A percentile compares a stretch with the other conserved stretches of the same genome.
phyloP scores from a whole-genome alignment of 1,140 invertebrate species.

The Pseudomyrmex sp. region DNA sequence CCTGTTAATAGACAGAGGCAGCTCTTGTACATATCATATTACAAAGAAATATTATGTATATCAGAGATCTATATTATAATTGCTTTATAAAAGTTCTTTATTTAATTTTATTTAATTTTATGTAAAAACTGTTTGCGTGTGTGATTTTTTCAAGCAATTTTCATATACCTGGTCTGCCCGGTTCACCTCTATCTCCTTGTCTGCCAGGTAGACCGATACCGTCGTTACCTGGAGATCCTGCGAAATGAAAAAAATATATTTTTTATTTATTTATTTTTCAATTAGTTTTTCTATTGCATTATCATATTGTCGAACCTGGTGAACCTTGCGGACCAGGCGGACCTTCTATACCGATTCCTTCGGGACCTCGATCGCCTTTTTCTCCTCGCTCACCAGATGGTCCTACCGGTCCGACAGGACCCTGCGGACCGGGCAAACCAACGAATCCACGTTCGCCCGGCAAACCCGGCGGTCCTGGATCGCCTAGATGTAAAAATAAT shows the following conservation, averaged over 20 bases:
- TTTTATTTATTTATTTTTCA: neutral
- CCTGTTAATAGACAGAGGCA: constrained; percentile 75
- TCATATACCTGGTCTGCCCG: constrained; percentile 87
- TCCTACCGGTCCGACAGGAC: constrained; percentile 87
- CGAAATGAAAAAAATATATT: constrained; percentile 24
- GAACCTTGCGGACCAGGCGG: constrained; percentile 87
- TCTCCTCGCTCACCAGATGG: constrained; percentile 88
- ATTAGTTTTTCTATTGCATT: neutral
- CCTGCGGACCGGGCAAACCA: constrained; percentile 88
- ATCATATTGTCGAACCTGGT: constrained; percentile 85
- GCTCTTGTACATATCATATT: too few species aligned
- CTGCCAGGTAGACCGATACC: constrained; percentile 87
- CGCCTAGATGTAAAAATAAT: constrained; percentile 77
- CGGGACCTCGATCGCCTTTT: constrained; percentile 89
- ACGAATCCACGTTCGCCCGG: constrained; percentile 88
- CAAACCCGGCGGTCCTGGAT: constrained; percentile 84
- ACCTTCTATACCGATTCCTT: constrained; percentile 90
- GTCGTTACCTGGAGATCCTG: constrained; percentile 87
- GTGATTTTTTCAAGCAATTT: neutral
- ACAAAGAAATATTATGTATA: too few species aligned
- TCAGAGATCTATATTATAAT: too few species aligned
- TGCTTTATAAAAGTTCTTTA: too few species aligned
- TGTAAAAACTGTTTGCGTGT: too few species aligned
- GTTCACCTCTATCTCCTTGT: constrained; percentile 88
- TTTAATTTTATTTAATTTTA: too few species aligned